Base-by-base conservation (phyloP, 2,113 vertebrate species). In the Pollachius pollachius region DNA sequence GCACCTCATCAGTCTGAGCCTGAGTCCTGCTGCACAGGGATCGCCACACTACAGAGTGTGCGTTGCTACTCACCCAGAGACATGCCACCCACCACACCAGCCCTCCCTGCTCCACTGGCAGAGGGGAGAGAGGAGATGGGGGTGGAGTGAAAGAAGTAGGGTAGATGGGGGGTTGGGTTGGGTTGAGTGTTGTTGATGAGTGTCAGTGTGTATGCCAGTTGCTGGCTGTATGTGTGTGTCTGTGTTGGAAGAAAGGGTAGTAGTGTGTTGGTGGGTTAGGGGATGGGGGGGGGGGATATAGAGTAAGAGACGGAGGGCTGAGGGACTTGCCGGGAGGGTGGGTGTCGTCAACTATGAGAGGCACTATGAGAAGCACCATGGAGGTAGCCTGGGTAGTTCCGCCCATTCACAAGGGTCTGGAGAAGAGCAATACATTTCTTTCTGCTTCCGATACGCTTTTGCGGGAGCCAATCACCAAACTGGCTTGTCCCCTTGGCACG, bases 171-270 rank as follows among this genome's bases (percentile, higher is more conserved):
- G 63, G 23, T 23, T 23, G 65, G 48, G 64, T 34, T 27, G 71
- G 62, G 73, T 65, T 25, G 64, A 5, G 5, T 18, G 66, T 67
- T 34, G 30, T 34, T 34, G 30, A 34, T 7, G 30, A 34, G 30
- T 34, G 30, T 34, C 6, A 34, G 6, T 34, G 30, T 34, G 4
- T 34, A 34, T 34, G 30, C 30, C 30, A 34, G 30, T 34, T 34
- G 4, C 30, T 34, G 64, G 68, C 65, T 65, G 52, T 77, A 67
- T 72, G 62, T 41, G 23, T 59, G 60, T 68, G 52, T 67, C 54
- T 71, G 59, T 69, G 66, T 67, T 64, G 58, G 48, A 52, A 73
- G 54, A 18, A 41, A 65, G 15, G 9, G 62, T 63, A 59, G 72
- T 21, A 65, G 65, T 52, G 70, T 74, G 54, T 21, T 25, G 18